Evolutionary conservation across 2,113 vertebrate genomes (phyloP).

Genomic region (Grammomys surdaster): DNA sequence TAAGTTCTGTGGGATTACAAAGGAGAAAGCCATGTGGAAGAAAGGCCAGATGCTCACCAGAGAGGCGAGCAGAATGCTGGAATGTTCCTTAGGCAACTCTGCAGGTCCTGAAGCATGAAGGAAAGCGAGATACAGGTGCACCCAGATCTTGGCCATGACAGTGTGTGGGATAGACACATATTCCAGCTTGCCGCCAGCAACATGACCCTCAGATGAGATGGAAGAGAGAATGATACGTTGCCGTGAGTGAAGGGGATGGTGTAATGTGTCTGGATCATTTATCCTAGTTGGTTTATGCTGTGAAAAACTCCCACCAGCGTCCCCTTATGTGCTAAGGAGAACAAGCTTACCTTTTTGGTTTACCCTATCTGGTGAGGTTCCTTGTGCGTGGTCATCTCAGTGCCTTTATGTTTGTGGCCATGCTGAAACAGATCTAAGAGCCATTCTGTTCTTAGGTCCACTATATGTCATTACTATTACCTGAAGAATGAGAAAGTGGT

Average conservation of each 20-base stretch:
- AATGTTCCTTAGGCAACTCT: neutral
- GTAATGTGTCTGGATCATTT: too few species aligned
- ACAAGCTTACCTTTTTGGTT: rapidly evolving
- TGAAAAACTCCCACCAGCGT: neutral
- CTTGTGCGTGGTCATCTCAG: neutral
- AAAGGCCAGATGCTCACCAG: neutral
- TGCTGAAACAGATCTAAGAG: neutral
- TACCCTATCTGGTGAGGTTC: neutral
- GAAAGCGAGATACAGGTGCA: neutral
- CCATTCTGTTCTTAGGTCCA: too few species aligned
- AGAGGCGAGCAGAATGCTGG: neutral
- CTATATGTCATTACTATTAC: neutral
- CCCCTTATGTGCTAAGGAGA: neutral
- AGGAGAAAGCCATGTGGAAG: rapidly evolving
- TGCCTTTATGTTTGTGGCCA: neutral
- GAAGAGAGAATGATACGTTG: neutral
- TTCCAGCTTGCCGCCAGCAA: neutral
- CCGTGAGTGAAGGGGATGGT: neutral
- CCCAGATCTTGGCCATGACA: too few species aligned
- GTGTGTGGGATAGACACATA: neutral
- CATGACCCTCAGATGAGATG: neutral
- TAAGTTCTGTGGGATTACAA: too few species aligned
- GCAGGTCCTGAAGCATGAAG: neutral
- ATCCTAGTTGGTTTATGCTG: too few species aligned
- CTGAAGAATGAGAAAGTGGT: neutral